Percentiles rank a stretch among this genome's conserved stretches.
phyloP scores from a whole-genome alignment of 2,797 vertebrate genomes.

The Gastrophryne carolinensis region DNA sequence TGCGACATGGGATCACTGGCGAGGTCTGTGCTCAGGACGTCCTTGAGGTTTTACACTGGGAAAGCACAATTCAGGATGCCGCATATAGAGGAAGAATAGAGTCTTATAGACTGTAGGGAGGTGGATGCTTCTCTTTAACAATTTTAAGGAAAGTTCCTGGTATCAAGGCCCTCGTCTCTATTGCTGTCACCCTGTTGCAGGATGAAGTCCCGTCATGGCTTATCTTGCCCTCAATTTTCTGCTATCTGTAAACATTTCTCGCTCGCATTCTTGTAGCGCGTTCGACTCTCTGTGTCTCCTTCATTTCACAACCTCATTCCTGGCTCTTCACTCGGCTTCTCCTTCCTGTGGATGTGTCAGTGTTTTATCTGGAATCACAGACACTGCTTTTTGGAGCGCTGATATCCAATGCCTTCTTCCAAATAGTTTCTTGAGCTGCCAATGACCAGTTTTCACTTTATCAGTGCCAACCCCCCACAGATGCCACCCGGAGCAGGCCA shows the following conservation, averaged over 20 bases:
- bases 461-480: slow-evolving; percentile 9
- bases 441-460: neutral
- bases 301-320: slow-evolving; percentile 20
- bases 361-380: slow-evolving; percentile 21
- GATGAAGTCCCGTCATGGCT: neutral
- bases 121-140: too few species aligned
- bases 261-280: neutral
- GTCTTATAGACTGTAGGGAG: too few species aligned
- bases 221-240: slow-evolving; percentile 1
- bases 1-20: too few species aligned
- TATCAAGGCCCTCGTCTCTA: too few species aligned
- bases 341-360: slow-evolving; percentile 25
- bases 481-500: slow-evolving; percentile 8
- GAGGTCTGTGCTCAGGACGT: too few species aligned
- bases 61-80: too few species aligned
- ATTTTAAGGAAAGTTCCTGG: too few species aligned
- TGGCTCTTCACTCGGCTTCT: slow-evolving; percentile 4
- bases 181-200: too few species aligned
- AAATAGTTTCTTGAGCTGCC: slow-evolving; percentile 24
- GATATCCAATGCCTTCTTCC: slow-evolving; percentile 33
- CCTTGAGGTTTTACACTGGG: too few species aligned
- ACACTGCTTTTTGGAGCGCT: neutral
- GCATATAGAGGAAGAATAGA: too few species aligned
- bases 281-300: neutral
- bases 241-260: slow-evolving; percentile 1